Evolutionary conservation across 2,797 vertebrate species (phyloP).

Genomic region (Eurystomus glaucurus): DNA sequence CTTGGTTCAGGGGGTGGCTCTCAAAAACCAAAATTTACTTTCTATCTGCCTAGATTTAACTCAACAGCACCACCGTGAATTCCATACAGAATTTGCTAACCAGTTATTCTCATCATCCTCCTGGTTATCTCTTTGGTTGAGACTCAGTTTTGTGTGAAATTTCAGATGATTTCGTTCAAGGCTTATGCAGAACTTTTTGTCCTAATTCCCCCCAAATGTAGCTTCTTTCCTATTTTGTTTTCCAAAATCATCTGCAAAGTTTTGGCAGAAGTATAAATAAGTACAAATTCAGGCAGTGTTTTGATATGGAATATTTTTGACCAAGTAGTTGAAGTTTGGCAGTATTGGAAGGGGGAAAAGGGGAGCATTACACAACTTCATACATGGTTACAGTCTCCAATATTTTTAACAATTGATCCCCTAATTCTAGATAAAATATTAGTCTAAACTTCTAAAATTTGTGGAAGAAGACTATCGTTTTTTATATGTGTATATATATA

Average conservation of each 20-base stretch:
- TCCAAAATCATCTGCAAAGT: not conserved
- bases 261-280: not conserved
- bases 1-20: not conserved
- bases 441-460: not conserved
- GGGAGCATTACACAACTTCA: not conserved
- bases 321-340: not conserved
- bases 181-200: not conserved
- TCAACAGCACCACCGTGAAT: rapidly evolving
- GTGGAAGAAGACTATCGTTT: not conserved
- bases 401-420: not conserved
- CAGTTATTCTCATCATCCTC: not conserved
- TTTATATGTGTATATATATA: rapidly evolving
- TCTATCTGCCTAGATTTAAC: not conserved
- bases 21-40: not conserved
- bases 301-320: not conserved
- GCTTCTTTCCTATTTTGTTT: not conserved
- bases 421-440: not conserved
- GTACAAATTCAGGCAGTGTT: not conserved
- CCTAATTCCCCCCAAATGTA: not conserved
- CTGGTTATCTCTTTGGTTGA: not conserved
- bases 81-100: not conserved
- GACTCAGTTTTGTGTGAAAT: not conserved
- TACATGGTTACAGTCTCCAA: not conserved
- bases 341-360: not conserved
- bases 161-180: not conserved